Base-by-base conservation (phyloP, 53 echinoderm and acorn worm genomes). In the Henricia sp. region DNA sequence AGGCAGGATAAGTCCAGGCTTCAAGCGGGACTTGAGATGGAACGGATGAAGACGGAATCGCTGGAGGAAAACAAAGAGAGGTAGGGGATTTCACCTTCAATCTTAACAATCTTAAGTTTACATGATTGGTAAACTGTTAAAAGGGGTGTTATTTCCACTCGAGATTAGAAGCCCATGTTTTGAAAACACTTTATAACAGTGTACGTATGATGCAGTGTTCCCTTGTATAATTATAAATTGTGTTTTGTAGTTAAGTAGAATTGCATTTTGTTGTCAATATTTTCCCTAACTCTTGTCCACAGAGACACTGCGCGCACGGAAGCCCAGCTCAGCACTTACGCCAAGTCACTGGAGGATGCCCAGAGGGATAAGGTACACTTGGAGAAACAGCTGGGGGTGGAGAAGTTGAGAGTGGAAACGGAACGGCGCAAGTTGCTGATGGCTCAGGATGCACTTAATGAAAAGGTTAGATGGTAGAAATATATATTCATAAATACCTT, bases 1-100 rank as follows among this genome's bases (percentile, higher is more conserved):
- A 83, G 97, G 68, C 97, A 94, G 84, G 97, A 97, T 72, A 94
- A 94, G 72, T 90, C 93, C 0, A 72, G 90, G 50, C 84, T 94
- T 6, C 32, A 57, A 19, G 92, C 97, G 10, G 57, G 57, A 27
- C 72, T 94, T 3, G 97, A 97, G 84, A 72, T 97, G 83, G 97
- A 94, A 72, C 88, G 88, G 60, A 72, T 90, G 19, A 92, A 92
- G 56, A 36, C 67, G 4, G 92, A 97, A 70, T 86, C 90, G n/a
- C 56, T 97, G 82, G 97, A 97, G 57, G 97, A 94, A 43, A 83
- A 74, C 25, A 94, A 92, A 48, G 84, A 88, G 6, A 92, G 94
- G 97, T 97, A 71, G 83, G 60, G 14, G 11, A n/a, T n/a, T n/a
- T n/a, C n/a, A n/a, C n/a, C n/a, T n/a, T n/a, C n/a, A n/a, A n/a